Evolutionary conservation across 2,888 invertebrate species (phyloP), one percentile per base, ranked within the genome.

Genomic region (Drosophila paramelanica): DNA sequence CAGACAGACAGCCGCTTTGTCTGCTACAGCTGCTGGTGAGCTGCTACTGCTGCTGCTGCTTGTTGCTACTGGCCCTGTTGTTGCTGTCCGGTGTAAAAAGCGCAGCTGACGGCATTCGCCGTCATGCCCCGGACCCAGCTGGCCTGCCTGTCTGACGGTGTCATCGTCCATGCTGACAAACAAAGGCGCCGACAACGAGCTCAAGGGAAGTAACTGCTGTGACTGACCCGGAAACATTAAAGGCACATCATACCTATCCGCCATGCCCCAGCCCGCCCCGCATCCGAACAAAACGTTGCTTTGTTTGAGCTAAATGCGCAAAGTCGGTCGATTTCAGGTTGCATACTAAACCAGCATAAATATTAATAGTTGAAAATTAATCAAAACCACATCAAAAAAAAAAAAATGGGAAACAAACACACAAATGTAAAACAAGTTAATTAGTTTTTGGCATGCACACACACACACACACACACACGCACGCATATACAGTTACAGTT

Each of bases 191-290:
- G 87, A 84, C 83, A 84, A 83, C 83, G 80, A 82, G 83, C 83
- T 88, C 81, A 88, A 88, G 89, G 83, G 87, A 84, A 86, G 84
- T 80, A 81, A 84, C 83, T 84, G 88, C 83, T 88, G 84, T 75
- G 89, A 86, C 87, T 84, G 83, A 88, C 83, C 83, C 83, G 83
- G 83, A 84, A 88, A 84, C 87, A 84, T 84, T 88, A 84, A 84
- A 84, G 87, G 69, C 74, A 64, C 67, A 67, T 73, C 55, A 41
- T 4, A 7, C 41, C 41, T 10, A 20, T 42, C 78, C 50, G n/a
- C 20, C 27, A 33, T 45, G 46, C 56, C 23, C 59, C 42, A 20
- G 13, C 6, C 7, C 11, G 0, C 7, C 11, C 8, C 47, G 10
- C 31, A 31, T 31, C 31, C 31, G 8, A 10, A 31, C 10, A 31